Base-by-base conservation (phyloP, 2,113 vertebrate genomes). In the Nothocercus julius region DNA sequence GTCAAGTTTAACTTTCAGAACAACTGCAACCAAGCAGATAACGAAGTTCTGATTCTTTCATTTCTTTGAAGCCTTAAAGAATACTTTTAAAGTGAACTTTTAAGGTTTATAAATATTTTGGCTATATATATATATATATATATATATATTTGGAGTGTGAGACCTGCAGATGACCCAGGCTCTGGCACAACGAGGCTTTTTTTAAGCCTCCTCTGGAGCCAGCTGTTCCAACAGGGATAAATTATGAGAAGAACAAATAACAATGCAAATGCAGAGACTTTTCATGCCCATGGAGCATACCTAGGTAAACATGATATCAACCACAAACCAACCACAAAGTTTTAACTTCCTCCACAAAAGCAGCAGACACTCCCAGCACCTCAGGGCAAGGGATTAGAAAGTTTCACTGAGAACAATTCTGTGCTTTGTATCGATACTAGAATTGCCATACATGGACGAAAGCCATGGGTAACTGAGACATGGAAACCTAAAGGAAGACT, bases 261-360 rank as follows among this genome's bases (percentile, higher is more conserved):
- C 15, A 17, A n/a, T 80, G 36, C 30, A 82, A 69, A 79, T 36
- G 32, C 62, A 79, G 1, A 61, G 30, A 51, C 38, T 61, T 87
- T 89, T 76, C 70, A 49, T 58, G 28, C 11, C 45, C 34, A 85
- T 3, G 79, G 53, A 86, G 74, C 69, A 88, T n/a, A 86, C 45
- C 18, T 30, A 58, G 36, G 51, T 62, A 93, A 92, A 82, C 38
- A 69, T 0, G 4, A 20, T 44, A 72, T 16, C 54, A 80, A 72
- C 16, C 54, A 80, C 28, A 68, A 77, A 77, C 28, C 45, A 92
- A 17, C 12, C 6, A 1, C 67, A 76, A 91, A 34, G 53, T 91
- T 89, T 70, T 87, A 84, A 76, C 81, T 54, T 49, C 19, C 44
- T 76, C 62, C 91, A 73, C 62, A 89, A 94, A 82, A 76, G 49